A percentile compares a stretch with the other conserved stretches of the same genome.
These are phyloP conservation scores for Zaprionus davidi DNA, from an alignment of 1,140 invertebrate genomes.

Conservation along the genomic window DNA sequence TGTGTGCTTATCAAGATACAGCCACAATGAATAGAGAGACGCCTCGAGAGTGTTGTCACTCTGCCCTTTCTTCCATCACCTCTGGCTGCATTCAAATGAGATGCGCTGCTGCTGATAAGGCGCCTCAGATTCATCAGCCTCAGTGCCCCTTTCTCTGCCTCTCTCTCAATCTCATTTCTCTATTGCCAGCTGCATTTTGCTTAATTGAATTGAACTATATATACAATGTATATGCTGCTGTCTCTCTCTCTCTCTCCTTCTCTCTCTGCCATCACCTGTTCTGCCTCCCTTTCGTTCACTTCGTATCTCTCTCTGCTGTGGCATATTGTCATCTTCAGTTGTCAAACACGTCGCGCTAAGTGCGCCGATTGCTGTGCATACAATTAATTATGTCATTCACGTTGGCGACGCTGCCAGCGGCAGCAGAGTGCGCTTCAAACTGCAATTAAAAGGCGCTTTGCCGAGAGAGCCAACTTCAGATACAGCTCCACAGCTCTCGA, in stretches of 20 bases:
- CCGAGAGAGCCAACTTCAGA: slow-evolving; percentile 10
- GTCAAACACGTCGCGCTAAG: slow-evolving; percentile 77
- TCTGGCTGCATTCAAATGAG: slow-evolving; percentile 67
- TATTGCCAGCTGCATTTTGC: slow-evolving; percentile 46
- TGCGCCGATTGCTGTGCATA: slow-evolving; percentile 66
- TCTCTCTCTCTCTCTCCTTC: neutral
- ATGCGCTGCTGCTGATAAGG: slow-evolving; percentile 43
- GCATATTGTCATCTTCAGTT: slow-evolving; percentile 76
- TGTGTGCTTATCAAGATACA: slow-evolving; percentile 64
- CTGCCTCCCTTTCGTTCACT: neutral
- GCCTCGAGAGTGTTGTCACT: slow-evolving; percentile 6
- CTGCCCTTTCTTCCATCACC: slow-evolving; percentile 19
- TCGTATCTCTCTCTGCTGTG: slow-evolving; percentile 23
- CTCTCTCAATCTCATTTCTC: slow-evolving; percentile 1
- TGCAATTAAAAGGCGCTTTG: slow-evolving; percentile 83
- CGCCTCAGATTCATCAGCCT: slow-evolving; percentile 19
- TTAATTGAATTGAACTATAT: slow-evolving; percentile 63
- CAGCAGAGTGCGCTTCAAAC: slow-evolving; percentile 41
- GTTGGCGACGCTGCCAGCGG: slow-evolving; percentile 48
- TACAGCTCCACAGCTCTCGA: neutral
- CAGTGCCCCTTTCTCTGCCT: neutral
- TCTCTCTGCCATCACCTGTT: slow-evolving; percentile 31
- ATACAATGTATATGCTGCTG: neutral
- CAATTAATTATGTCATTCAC: slow-evolving; percentile 84
- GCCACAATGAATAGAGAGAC: slow-evolving; percentile 38